Evolutionary conservation across 2,113 vertebrate genomes (phyloP).

Genomic region (Dascyllus trimaculatus): DNA sequence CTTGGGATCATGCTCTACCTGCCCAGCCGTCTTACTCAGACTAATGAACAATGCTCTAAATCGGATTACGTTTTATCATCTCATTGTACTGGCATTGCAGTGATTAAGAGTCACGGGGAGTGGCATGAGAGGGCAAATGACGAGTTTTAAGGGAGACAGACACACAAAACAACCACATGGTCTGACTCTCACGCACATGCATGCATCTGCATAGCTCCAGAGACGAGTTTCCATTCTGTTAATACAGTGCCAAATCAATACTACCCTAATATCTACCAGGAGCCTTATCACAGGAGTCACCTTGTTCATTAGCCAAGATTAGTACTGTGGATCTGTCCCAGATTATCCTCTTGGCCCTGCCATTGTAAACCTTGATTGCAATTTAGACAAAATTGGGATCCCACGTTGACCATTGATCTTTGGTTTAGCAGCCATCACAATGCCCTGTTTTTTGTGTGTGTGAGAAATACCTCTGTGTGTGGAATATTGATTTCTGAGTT

Average conservation of each 20-base stretch:
- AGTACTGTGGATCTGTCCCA: slow-evolving; percentile 62
- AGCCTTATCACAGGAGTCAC: slow-evolving; percentile 76
- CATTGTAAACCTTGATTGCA: slow-evolving; percentile 69
- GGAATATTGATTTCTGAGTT: slow-evolving; percentile 57
- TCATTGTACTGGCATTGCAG: slow-evolving; percentile 64
- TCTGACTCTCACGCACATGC: not conserved
- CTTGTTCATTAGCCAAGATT: slow-evolving; percentile 80
- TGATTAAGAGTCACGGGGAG: slow-evolving; percentile 68
- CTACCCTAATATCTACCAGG: slow-evolving; percentile 62
- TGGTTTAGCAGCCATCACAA: slow-evolving; percentile 56
- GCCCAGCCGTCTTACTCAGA: slow-evolving; percentile 60
- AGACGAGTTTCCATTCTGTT: slow-evolving; percentile 54
- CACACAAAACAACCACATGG: slow-evolving; percentile 25
- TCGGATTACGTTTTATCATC: slow-evolving; percentile 78
- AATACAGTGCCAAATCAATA: slow-evolving; percentile 73
- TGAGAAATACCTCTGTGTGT: slow-evolving; percentile 43
- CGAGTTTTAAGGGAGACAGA: slow-evolving; percentile 7
- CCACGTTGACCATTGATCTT: slow-evolving; percentile 73
- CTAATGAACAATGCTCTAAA: slow-evolving; percentile 77
- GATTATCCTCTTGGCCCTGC: slow-evolving; percentile 71
- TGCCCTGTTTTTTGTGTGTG: slow-evolving; percentile 34
- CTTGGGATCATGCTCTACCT: slow-evolving; percentile 54
- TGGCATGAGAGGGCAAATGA: slow-evolving; percentile 47
- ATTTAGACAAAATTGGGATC: slow-evolving; percentile 74
- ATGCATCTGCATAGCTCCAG: slow-evolving; percentile 35